phyloP scores from a whole-genome alignment of 1,140 invertebrate species.

The Pissodes strobi region DNA sequence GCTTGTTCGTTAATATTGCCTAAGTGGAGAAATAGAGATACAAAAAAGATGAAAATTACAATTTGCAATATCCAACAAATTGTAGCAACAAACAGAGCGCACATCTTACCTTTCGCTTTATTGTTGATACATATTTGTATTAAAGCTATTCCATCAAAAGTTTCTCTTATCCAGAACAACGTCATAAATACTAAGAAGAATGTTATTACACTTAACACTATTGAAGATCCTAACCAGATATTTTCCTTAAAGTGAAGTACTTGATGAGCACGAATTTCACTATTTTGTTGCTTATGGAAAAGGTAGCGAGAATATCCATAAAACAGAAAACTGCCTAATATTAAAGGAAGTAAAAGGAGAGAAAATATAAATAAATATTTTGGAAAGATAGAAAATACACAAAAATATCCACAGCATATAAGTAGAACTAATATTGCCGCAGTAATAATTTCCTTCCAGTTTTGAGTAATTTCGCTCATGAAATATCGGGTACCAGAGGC shows the following conservation, averaged over 20 bases:
- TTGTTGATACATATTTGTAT: background rate
- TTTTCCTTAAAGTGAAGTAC: background rate
- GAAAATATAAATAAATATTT: background rate
- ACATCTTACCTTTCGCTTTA: background rate
- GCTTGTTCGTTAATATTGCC: background rate
- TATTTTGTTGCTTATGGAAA: background rate
- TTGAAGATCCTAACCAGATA: background rate
- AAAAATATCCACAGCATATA: background rate
- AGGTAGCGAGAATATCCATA: background rate
- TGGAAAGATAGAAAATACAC: background rate
- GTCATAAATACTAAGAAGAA: constrained; percentile 3
- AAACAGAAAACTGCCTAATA: background rate
- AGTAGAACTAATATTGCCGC: background rate
- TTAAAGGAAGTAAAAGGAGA: background rate
- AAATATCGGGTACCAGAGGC: background rate
- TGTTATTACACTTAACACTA: background rate
- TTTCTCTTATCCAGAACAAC: background rate
- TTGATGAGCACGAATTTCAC: background rate
- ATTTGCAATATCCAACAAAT: background rate
- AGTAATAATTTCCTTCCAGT: background rate
- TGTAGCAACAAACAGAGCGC: background rate
- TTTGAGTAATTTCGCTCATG: background rate
- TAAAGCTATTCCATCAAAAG: background rate
- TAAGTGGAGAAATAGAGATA: background rate
- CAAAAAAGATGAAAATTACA: background rate